A percentile compares a stretch with the other conserved stretches of the same genome.
These are phyloP conservation scores for Aphis gossypii DNA, from an alignment of 1,140 invertebrate genomes.

Conservation along the genomic window DNA sequence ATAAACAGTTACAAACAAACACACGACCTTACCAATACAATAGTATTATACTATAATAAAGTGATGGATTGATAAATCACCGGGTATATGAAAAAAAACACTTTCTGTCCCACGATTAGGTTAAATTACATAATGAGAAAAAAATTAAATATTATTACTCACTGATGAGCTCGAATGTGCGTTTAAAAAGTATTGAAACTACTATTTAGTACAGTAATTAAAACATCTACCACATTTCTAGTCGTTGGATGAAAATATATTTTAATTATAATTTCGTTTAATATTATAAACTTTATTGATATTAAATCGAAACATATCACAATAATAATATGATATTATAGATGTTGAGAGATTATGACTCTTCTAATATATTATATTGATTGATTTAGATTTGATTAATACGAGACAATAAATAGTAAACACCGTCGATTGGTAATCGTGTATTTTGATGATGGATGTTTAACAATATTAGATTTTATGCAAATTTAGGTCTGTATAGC, in stretches of 20 bases:
- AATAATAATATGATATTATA: neutral
- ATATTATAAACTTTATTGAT: neutral
- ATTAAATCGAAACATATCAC: neutral
- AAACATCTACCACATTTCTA: neutral
- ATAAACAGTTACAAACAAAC: neutral
- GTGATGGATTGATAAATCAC: neutral
- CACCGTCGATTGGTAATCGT: neutral
- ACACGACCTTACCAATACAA: neutral
- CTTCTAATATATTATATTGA: neutral
- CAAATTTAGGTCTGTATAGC: neutral
- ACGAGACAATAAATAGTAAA: neutral
- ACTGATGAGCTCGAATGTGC: neutral
- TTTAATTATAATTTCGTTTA: neutral
- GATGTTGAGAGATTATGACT: neutral
- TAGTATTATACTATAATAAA: neutral
- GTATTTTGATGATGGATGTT: neutral
- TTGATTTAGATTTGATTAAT: neutral
- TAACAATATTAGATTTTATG: neutral
- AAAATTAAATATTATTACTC: slow-evolving; percentile 1
- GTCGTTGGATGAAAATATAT: neutral
- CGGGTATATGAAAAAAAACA: neutral
- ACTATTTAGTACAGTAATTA: neutral
- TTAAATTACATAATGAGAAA: neutral
- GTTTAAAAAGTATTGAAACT: neutral
- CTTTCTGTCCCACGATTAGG: neutral